Evolutionary conservation across 30 jellyfish, hydroid and myxozoan genomes (phyloP).

Genomic region (Hydra vulgaris): DNA sequence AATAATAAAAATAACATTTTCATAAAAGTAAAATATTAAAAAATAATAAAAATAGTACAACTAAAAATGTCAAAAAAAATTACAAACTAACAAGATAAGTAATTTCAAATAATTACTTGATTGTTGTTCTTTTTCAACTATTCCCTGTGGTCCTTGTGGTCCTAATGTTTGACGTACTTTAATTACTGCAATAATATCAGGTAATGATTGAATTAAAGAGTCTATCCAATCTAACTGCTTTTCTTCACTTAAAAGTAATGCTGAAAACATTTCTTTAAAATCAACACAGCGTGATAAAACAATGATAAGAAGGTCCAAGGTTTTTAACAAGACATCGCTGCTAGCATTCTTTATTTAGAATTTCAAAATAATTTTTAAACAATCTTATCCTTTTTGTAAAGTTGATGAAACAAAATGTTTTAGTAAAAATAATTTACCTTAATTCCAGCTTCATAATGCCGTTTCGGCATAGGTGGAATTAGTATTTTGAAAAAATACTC

Average conservation of each 20-base stretch:
- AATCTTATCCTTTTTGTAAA: too few species aligned
- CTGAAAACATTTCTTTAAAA: neutral
- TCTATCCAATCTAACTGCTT: neutral
- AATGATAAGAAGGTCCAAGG: neutral
- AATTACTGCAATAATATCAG: constrained; percentile 14
- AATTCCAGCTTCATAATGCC: neutral
- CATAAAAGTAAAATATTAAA: too few species aligned
- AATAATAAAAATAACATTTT: too few species aligned
- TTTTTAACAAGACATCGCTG: neutral
- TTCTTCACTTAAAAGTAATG: neutral
- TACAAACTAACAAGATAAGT: too few species aligned
- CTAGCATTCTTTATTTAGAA: neutral
- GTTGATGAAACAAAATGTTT: neutral
- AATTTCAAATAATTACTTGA: too few species aligned
- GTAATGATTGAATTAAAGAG: neutral
- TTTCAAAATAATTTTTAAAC: too few species aligned
- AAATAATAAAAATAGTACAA: too few species aligned
- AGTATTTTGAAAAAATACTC: neutral
- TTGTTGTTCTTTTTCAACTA: too few species aligned
- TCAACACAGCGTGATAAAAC: constrained; percentile 15
- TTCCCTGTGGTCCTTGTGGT: neutral
- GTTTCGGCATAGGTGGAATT: neutral
- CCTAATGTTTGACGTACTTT: constrained; percentile 4
- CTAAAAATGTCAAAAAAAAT: too few species aligned
- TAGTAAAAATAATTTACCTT: too few species aligned